Evolutionary conservation across 2,797 vertebrate genomes (phyloP).

Genomic region (Squalus acanthias): DNA sequence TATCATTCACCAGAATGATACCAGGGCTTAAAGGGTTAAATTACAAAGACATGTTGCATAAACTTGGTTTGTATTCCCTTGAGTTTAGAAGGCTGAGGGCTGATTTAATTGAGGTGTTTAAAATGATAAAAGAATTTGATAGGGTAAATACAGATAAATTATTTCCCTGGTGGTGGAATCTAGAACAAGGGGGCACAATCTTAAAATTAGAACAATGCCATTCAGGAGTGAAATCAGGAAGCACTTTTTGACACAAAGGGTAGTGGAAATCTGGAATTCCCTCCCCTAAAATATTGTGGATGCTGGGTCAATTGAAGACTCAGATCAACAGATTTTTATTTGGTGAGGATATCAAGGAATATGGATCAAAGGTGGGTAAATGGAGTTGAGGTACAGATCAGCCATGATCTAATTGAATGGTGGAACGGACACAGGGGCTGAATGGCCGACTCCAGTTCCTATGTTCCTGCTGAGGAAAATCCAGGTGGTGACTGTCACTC

Average conservation of each 20-base stretch:
- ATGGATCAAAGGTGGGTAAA: neutral
- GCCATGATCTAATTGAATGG: no score
- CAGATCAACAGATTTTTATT: neutral
- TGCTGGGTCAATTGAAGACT: neutral
- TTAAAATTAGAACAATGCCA: neutral
- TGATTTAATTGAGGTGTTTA: neutral
- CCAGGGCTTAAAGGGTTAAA: neutral
- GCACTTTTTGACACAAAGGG: neutral
- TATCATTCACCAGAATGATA: neutral
- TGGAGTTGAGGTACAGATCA: neutral
- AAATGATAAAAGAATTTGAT: neutral
- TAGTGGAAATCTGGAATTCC: neutral
- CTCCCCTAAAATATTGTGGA: neutral
- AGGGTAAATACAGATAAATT: neutral
- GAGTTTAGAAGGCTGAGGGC: neutral
- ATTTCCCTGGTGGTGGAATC: neutral
- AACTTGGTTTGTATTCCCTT: neutral
- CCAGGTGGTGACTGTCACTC: neutral
- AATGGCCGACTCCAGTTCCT: no score
- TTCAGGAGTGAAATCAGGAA: neutral
- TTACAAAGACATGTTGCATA: neutral
- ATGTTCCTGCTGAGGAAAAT: no score
- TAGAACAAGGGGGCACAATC: neutral
- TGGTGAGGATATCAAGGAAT: neutral
- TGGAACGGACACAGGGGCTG: no score